phyloP scores from a whole-genome alignment of 2,888 invertebrate genomes.

The Ormia ochracea region DNA sequence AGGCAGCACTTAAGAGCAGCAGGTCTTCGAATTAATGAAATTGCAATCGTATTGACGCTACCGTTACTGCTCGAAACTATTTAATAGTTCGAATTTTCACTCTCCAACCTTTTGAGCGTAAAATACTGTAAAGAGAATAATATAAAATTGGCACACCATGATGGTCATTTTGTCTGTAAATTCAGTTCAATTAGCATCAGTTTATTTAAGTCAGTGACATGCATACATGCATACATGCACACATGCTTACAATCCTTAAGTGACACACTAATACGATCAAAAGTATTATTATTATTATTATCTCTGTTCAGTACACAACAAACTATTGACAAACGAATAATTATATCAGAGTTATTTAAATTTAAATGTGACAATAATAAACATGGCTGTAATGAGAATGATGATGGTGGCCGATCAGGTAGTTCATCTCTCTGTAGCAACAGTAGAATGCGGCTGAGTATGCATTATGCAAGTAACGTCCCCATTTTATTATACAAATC shows the following conservation, averaged over 20 bases:
- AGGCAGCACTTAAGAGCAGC: too few relatives aligned
- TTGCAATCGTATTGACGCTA: too few relatives aligned
- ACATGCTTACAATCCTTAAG: background rate
- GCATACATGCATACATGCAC: background rate
- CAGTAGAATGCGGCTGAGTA: background rate
- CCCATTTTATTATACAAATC: background rate
- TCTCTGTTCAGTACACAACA: too few relatives aligned
- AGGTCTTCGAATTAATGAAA: too few relatives aligned
- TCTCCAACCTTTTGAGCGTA: background rate
- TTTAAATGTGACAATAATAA: background rate
- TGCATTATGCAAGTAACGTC: background rate
- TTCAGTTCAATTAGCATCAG: slow-evolving; percentile 56
- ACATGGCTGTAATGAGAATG: background rate
- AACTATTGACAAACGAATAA: slow-evolving; percentile 8
- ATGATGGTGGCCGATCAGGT: background rate
- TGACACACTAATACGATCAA: too few relatives aligned
- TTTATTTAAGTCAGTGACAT: slow-evolving; percentile 47
- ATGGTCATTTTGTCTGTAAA: slow-evolving; percentile 52
- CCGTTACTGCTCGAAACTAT: too few relatives aligned
- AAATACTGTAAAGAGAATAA: background rate
- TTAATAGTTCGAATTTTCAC: too few relatives aligned
- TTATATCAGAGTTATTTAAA: slow-evolving; percentile 24
- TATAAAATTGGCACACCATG: slow-evolving; percentile 22
- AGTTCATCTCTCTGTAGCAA: background rate
- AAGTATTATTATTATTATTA: too few relatives aligned